Conservation (phyloP, 2,888 invertebrate genomes). For the Colostygia pectinataria region DNA sequence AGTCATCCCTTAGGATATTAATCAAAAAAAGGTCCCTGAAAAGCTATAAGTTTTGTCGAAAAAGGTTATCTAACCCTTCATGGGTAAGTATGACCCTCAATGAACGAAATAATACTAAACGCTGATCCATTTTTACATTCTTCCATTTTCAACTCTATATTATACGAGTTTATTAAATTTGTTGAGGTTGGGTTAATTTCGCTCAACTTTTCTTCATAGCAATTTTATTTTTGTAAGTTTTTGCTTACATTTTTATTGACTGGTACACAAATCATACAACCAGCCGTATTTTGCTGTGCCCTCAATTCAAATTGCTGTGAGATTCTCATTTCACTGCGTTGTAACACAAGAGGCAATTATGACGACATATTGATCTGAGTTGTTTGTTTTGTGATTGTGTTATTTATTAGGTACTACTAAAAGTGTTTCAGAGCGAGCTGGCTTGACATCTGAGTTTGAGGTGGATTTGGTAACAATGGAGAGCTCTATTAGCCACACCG, state of each 20-base stretch:
- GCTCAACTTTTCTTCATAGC: slow-evolving; percentile 33
- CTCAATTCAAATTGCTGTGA: slow-evolving; percentile 47
- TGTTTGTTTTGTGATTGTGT: slow-evolving; percentile 56
- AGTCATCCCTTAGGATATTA: slow-evolving; percentile 31
- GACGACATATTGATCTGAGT: slow-evolving; percentile 63
- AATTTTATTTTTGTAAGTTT: slow-evolving; percentile 37
- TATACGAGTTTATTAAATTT: slow-evolving; percentile 46
- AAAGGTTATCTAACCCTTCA: slow-evolving; percentile 31
- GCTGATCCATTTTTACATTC: slow-evolving; percentile 35
- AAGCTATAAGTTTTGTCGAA: slow-evolving; percentile 29
- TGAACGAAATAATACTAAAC: slow-evolving; percentile 31
- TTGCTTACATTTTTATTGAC: slow-evolving; percentile 31
- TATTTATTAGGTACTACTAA: slow-evolving; percentile 33
- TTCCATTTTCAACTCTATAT: slow-evolving; percentile 40
- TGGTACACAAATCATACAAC: slow-evolving; percentile 46
- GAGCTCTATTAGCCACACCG: slow-evolving; percentile 35
- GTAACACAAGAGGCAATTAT: slow-evolving; percentile 65
- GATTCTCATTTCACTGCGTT: slow-evolving; percentile 49
- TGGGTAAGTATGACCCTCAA: slow-evolving; percentile 23
- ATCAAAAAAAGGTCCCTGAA: slow-evolving; percentile 34
- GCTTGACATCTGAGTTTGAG: slow-evolving; percentile 41
- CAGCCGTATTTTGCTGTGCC: slow-evolving; percentile 47
- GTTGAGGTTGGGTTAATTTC: slow-evolving; percentile 42
- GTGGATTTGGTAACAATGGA: slow-evolving; percentile 48
- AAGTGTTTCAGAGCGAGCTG: slow-evolving; percentile 44